Evolutionary conservation across 1,140 invertebrate species (phyloP), one percentile per base, ranked within the genome.

Genomic region (Galleria mellonella): DNA sequence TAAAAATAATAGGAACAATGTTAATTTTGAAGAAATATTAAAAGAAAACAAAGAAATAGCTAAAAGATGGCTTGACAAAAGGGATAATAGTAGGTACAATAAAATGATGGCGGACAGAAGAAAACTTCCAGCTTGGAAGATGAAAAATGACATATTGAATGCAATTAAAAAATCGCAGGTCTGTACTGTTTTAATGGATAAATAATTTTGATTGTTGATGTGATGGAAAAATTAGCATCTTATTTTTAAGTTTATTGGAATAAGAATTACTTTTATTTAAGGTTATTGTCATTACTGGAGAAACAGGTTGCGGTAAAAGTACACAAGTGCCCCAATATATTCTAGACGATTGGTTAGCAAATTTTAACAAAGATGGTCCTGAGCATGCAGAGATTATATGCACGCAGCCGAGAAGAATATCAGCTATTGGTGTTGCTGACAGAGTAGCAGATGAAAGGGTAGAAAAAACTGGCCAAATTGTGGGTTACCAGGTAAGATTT

Each of bases 241-340:
- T 11, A 10, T 53, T 42, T 14, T 15, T 5, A 45, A 84, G 81
- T 90, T 95, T 4, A 77, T 95, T 32, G 88, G n/a, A n/a, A 35
- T 4, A 35, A 36, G 43, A 37, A 17, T 13, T 45, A 32, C 28
- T 47, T 11, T 9, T 53, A 42, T 14, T 15, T 5, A 45, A 84
- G 81, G 90, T 95, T 4, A 77, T 95, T 32, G 88, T 96, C 7
- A 92, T 96, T 43, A 93, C 93, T 58, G 95, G 94, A 6, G 93
- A 95, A 58, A 96, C 95, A 1, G 95, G 95, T 9, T 96, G 94
- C 68, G 96, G 95, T 10, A 97, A 97, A 87, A 94, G 93, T 56
- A 97, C 95, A 0, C 94, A 96, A 88, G 91, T 98, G 12, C 96
- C 96, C 1, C 97, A 98, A 77, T 98, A 93, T 68, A 93, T 98